Evolutionary conservation across 2,113 vertebrate species (phyloP), one percentile per base, ranked within the genome.

Genomic region (Strix aluco): DNA sequence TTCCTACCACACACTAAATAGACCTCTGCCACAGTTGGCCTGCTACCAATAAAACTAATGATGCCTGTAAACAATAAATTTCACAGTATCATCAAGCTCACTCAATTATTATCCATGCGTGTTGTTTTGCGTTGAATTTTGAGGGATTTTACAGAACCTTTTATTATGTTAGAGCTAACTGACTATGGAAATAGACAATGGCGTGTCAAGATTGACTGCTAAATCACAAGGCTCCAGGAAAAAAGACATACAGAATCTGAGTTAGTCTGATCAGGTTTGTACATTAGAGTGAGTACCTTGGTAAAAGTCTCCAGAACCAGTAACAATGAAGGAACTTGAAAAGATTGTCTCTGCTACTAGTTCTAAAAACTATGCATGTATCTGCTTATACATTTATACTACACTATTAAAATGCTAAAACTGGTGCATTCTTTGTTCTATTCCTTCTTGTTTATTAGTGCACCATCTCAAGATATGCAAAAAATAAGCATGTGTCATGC

Each of bases 1-100:
- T 96, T 83, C 87, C 61, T 86, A 94, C 92, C 94, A 94, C 93
- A 92, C 29, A 1, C 95, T 91, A 91, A 95, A 97, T 94, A 94
- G 95, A 92, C 69, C 87, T 80, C 38, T 93, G 87, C 78, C 93
- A 94, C 90, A 95, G 73, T 22, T 92, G 86, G 91, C 46, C 89
- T 91, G 73, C 93, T 88, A 92, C 82, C 72, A 92, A 63, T 92
- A 84, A 86, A 96, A 94, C 58, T 94, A 88, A 91, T 83, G 91
- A 54, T 3, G 81, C 55, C 84, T 91, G 62, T 47, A 81, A 92
- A 95, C 74, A 96, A 88, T 90, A 75, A 44, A 89, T 94, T 91
- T 86, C 81, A 87, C 51, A 74, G 78, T 85, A 95, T 80, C 40
- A 92, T 91, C 86, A 66, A 85, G 57, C 78, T 85, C 58, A 70